Evolutionary conservation across 1,140 invertebrate species (phyloP).

Genomic region (Tetraneura akinire): DNA sequence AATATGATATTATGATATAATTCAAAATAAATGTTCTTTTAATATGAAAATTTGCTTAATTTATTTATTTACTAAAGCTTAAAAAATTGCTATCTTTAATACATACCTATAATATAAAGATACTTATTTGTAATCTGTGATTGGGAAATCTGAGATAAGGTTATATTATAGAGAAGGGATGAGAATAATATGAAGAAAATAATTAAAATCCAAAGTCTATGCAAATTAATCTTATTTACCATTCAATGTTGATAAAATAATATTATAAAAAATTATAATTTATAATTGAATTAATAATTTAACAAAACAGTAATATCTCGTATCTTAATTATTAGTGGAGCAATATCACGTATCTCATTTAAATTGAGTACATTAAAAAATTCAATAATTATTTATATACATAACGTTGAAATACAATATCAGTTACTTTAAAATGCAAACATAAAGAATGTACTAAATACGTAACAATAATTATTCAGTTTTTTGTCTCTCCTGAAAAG

Average conservation of each 20-base stretch:
- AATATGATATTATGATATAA: too few species aligned
- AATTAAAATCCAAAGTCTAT: too few species aligned
- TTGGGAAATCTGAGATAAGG: too few species aligned
- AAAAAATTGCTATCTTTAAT: too few species aligned
- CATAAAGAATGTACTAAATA: not conserved
- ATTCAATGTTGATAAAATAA: not conserved
- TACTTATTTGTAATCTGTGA: too few species aligned
- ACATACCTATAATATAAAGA: not conserved
- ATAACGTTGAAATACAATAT: not conserved
- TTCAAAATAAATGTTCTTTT: too few species aligned
- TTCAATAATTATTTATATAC: not conserved
- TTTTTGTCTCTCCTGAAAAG: conserved; percentile 27
- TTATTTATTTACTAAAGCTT: too few species aligned
- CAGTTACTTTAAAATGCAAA: not conserved
- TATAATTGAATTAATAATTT: not conserved
- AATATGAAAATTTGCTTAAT: too few species aligned
- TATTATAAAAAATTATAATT: too few species aligned
- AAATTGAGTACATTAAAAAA: not conserved
- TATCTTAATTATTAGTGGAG: not conserved
- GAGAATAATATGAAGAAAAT: too few species aligned
- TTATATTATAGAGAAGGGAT: too few species aligned
- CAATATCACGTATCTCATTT: too few species aligned
- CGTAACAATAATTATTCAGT: conserved; percentile 10
- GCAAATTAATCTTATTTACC: not conserved
- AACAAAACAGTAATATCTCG: not conserved